phyloP scores from a whole-genome alignment of 2,888 invertebrate genomes.

The Epistrophe eligans region DNA sequence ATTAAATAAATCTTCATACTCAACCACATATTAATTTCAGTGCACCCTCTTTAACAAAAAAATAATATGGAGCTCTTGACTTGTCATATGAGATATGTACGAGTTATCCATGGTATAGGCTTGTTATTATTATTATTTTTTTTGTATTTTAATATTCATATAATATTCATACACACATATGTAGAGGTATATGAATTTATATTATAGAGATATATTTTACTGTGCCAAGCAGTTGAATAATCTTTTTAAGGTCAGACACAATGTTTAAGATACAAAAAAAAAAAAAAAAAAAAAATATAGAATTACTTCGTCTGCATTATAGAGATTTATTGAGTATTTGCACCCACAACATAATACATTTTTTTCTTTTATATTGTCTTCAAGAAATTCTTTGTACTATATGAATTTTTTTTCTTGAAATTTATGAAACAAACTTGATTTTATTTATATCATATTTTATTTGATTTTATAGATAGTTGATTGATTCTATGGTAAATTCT shows the following conservation, averaged over 20 bases:
- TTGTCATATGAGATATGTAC: constrained; percentile 60
- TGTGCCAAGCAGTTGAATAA: constrained; percentile 66
- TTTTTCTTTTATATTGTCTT: background rate
- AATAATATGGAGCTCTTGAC: constrained; percentile 42
- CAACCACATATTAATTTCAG: background rate
- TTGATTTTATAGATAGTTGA: constrained; percentile 16
- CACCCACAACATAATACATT: constrained; percentile 48
- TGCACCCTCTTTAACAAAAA: background rate
- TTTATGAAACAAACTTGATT: background rate
- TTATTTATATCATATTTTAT: constrained; percentile 1
- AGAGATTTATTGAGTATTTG: constrained; percentile 52
- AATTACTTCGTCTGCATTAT: constrained; percentile 40
- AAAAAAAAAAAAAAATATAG: constrained; percentile 20
- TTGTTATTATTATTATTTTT: constrained; percentile 15
- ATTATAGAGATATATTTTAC: constrained; percentile 3
- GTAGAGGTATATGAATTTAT: background rate
- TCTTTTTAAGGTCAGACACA: constrained; percentile 69
- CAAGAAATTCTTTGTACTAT: background rate
- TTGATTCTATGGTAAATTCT: constrained; percentile 1
- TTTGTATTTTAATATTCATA: constrained; percentile 23
- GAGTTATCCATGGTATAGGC: constrained; percentile 42
- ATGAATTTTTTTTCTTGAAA: background rate
- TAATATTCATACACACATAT: background rate
- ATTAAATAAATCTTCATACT: too few relatives aligned
- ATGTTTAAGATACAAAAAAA: constrained; percentile 46